Evolutionary conservation across 2,113 vertebrate species (phyloP).

Genomic region (Vulpes vulpes): DNA sequence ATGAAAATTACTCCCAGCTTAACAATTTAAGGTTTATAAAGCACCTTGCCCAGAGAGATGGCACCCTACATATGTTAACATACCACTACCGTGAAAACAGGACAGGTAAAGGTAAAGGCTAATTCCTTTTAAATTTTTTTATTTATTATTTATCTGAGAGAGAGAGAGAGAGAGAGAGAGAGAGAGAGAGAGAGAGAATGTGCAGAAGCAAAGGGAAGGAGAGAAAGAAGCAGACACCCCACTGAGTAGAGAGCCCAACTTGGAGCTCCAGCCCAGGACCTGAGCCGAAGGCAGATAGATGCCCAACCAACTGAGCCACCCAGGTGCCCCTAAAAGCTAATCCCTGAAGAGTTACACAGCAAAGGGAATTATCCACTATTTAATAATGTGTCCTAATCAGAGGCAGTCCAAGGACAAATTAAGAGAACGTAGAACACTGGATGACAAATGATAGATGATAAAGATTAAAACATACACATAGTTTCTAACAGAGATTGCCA

Average conservation of each 20-base stretch:
- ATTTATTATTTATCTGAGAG: too few species aligned
- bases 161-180: too few species aligned
- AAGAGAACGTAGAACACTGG: background rate
- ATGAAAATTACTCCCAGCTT: conserved; percentile 26
- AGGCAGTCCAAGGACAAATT: background rate
- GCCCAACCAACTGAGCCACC: too few species aligned
- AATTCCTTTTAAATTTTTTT: too few species aligned
- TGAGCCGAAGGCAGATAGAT: too few species aligned
- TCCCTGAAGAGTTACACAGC: background rate
- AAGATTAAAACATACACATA: background rate
- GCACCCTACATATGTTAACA: background rate
- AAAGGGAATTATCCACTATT: background rate
- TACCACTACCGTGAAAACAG: background rate
- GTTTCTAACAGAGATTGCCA: background rate
- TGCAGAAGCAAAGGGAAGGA: too few species aligned
- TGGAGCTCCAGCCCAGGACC: too few species aligned
- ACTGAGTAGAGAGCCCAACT: too few species aligned
- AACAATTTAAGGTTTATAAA: conserved; percentile 37
- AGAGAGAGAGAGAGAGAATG: too few species aligned
- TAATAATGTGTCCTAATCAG: background rate
- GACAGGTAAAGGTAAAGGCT: background rate
- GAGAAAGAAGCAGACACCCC: too few species aligned
- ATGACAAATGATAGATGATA: background rate
- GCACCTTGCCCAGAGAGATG: background rate
- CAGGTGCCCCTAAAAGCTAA: background rate